Conservation (phyloP, 2,113 vertebrate genomes). For the Neogale vison region DNA sequence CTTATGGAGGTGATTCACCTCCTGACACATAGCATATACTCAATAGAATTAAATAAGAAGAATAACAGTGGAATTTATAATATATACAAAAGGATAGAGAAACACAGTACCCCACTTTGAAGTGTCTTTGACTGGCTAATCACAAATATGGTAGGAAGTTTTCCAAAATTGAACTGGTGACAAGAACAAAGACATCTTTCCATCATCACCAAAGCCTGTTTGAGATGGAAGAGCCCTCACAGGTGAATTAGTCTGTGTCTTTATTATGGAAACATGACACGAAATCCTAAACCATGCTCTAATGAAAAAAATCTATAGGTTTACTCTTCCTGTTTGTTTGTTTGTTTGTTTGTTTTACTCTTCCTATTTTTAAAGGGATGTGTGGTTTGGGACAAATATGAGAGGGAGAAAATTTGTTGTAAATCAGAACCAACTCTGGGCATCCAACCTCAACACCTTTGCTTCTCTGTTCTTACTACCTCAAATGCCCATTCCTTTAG, state of each 20-base stretch:
- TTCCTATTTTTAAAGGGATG: neutral
- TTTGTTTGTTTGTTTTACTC: neutral
- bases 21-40: neutral
- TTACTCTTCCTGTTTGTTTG: too few relatives aligned
- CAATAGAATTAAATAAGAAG: neutral
- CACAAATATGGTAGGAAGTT: neutral
- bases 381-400: neutral
- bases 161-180: neutral
- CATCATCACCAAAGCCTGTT: neutral
- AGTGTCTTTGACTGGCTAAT: neutral
- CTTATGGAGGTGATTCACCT: neutral
- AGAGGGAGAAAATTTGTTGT: neutral
- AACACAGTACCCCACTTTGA: neutral
- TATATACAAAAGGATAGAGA: neutral
- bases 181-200: neutral
- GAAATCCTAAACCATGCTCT: neutral
- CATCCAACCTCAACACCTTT: neutral
- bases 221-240: neutral
- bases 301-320: neutral
- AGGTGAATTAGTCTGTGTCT: neutral
- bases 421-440: neutral
- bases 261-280: neutral
- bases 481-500: neutral
- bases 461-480: neutral
- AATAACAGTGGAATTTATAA: neutral